These are phyloP conservation scores for Oncorhynchus kisutch DNA, from an alignment of 2,113 vertebrate genomes.

Conservation along the genomic window DNA sequence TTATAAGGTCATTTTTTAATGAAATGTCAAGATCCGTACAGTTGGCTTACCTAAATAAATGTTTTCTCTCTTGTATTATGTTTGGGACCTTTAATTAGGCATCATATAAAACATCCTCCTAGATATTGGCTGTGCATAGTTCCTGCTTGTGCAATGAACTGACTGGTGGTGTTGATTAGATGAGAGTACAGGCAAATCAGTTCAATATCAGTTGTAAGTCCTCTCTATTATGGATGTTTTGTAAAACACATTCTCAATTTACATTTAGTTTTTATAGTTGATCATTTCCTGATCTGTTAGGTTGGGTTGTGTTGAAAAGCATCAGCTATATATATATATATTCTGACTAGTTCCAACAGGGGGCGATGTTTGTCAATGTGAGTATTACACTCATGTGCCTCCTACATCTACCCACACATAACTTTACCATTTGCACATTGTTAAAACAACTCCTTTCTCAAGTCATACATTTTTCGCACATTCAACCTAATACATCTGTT, in stretches of 20 bases:
- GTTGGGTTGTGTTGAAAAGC: not conserved
- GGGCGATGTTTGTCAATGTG: constrained; percentile 75
- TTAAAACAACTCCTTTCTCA: constrained; percentile 64
- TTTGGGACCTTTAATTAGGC: too few species aligned
- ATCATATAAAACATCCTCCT: not conserved
- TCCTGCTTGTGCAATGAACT: not conserved
- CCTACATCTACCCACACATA: constrained; percentile 57
- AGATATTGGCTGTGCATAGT: constrained; percentile 1
- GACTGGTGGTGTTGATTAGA: too few species aligned
- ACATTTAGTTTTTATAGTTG: too few species aligned
- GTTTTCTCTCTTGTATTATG: not conserved
- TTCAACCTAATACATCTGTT: constrained; percentile 53
- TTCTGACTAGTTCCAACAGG: constrained; percentile 67
- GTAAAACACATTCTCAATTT: too few species aligned
- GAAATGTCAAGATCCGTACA: not conserved
- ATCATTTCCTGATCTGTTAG: not conserved
- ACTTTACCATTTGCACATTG: constrained; percentile 63
- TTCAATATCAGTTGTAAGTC: too few species aligned
- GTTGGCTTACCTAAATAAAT: not conserved
- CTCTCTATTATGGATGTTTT: too few species aligned
- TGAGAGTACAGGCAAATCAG: too few species aligned
- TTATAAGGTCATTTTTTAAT: not conserved
- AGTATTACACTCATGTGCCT: constrained; percentile 39
- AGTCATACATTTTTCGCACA: constrained; percentile 57
- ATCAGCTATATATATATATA: not conserved